phyloP scores from a whole-genome alignment of 2,113 vertebrate genomes.

The Cyprinus carpio region DNA sequence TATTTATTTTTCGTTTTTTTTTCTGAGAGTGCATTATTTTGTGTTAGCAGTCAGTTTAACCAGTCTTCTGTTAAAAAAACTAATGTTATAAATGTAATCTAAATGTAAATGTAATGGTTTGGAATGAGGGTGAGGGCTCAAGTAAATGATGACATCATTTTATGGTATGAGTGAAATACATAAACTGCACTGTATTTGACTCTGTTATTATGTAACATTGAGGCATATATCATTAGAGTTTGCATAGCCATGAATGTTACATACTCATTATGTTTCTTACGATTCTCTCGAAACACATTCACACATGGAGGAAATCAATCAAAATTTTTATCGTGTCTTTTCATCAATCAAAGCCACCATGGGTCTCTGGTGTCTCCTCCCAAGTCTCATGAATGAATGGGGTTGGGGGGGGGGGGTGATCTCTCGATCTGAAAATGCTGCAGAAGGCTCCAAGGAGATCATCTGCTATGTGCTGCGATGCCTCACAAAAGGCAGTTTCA shows the following conservation, averaged over 20 bases:
- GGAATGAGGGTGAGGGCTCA: not conserved
- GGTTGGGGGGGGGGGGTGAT: no score
- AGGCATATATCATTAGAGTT: conserved; percentile 38
- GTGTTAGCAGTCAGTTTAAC: no score
- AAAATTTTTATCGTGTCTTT: conserved; percentile 74
- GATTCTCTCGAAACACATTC: conserved; percentile 50
- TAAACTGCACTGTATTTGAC: not conserved
- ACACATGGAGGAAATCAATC: conserved; percentile 58
- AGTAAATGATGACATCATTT: not conserved
- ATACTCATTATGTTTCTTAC: conserved; percentile 57
- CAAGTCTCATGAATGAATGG: conserved; percentile 52
- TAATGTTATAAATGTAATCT: no score
- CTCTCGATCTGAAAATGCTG: conserved; percentile 46
- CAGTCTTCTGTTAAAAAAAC: no score
- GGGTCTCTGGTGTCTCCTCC: conserved; percentile 67
- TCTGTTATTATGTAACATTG: not conserved
- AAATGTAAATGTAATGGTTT: no score
- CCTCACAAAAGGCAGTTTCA: conserved; percentile 20
- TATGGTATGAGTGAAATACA: not conserved
- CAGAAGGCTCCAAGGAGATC: conserved; percentile 14
- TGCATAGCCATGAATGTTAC: conserved; percentile 67
- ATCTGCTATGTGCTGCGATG: conserved; percentile 24
- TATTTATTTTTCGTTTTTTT: no score
- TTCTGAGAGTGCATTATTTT: no score
- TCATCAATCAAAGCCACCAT: conserved; percentile 71